A percentile compares a stretch with the other conserved stretches of the same genome.
phyloP scores from a whole-genome alignment of 2,888 invertebrate genomes.

The Cerceris rybyensis region DNA sequence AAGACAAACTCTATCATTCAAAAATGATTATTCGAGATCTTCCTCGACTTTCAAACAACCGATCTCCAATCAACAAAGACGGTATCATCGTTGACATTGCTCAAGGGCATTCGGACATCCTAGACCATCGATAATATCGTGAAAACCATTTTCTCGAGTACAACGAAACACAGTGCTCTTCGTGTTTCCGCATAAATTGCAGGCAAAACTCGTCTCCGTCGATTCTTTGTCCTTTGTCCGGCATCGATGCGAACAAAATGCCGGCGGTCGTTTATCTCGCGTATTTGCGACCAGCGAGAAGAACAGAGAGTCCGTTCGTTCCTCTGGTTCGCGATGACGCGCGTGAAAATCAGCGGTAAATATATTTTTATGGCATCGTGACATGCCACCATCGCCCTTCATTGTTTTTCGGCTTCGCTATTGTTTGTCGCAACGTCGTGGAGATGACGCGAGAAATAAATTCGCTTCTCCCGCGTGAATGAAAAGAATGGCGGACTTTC shows the following conservation, averaged over 20 bases:
- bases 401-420: conserved; percentile 34
- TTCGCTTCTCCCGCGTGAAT: not conserved
- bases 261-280: conserved; percentile 56
- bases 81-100: too few relatives aligned
- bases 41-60: too few relatives aligned
- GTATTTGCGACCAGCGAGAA: conserved; percentile 33
- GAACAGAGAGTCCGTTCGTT: conserved; percentile 5
- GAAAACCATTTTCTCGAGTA: not conserved
- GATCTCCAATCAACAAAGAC: too few relatives aligned
- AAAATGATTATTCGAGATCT: too few relatives aligned
- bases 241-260: conserved; percentile 42
- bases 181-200: conserved; percentile 48
- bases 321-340: conserved; percentile 13
- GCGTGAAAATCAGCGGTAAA: conserved; percentile 20
- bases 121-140: too few relatives aligned
- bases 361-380: conserved; percentile 40
- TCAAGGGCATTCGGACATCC: too few relatives aligned
- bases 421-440: conserved; percentile 23
- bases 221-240: conserved; percentile 39
- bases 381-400: conserved; percentile 2
- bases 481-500: too few relatives aligned
- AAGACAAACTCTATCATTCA: too few relatives aligned
- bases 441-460: conserved; percentile 23
- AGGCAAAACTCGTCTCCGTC: conserved; percentile 8
- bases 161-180: not conserved